Conservation (phyloP, 2,797 vertebrate species). For the Morelia viridis region DNA sequence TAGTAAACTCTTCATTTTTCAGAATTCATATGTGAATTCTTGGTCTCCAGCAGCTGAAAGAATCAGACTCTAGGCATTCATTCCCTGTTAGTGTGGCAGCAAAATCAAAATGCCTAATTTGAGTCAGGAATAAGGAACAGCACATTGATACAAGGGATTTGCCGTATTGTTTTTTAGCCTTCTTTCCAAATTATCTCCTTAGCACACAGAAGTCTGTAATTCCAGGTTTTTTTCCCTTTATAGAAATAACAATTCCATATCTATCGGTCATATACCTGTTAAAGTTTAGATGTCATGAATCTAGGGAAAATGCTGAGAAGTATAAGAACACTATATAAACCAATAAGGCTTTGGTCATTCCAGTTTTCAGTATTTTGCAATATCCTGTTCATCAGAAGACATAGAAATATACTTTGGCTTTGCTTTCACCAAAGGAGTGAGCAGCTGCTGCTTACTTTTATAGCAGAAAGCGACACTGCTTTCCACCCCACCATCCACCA, state of each 20-base stretch:
- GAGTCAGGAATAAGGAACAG: background rate
- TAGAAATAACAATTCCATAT: background rate
- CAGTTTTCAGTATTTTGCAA: background rate
- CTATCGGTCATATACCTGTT: background rate
- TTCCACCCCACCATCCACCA: background rate
- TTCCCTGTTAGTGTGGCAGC: background rate
- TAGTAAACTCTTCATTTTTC: background rate
- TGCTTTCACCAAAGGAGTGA: background rate
- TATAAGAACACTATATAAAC: background rate
- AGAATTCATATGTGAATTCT: background rate
- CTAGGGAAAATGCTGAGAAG: background rate
- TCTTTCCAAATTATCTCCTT: background rate
- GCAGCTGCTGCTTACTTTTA: background rate
- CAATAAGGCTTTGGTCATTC: background rate
- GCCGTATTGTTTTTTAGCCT: background rate
- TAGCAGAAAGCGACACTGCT: background rate
- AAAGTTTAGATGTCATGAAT: background rate
- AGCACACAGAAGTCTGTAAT: background rate
- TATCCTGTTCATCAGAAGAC: background rate
- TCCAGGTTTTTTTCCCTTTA: background rate
- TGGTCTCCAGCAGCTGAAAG: background rate
- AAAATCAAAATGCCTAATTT: background rate
- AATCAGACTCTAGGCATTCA: background rate
- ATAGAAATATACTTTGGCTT: background rate
- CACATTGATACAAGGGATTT: background rate